Evolutionary conservation across 2,113 vertebrate species (phyloP), one percentile per base, ranked within the genome.

Genomic region (Crotalus horridus): DNA sequence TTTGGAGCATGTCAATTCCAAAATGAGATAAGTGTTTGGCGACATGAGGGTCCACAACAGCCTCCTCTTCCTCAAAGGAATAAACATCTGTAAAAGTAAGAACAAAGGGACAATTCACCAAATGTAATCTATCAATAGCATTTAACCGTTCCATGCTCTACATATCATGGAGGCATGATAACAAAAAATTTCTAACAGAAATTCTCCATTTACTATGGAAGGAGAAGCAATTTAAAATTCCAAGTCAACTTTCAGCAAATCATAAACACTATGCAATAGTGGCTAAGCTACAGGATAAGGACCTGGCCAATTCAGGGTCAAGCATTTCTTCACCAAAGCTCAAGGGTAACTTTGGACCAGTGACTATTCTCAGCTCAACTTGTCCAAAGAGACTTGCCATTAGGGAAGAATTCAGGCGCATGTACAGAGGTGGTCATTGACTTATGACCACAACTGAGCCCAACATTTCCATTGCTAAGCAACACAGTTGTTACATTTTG

Each of bases 31-130:
- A 97, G 95, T 99, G 99, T 85, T 99, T 99, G 86, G 99, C 98
- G 97, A 99, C 98, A 15, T 99, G 98, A 0, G 99, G 99, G 93
- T 99, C 99, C 97, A 98, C 96, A 90, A 99, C 99, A 0, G 99
- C 98, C 94, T 99, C 99, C 95, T 99, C 99, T 97, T 99, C 99
- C 95, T 99, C 99, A 96, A 99, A 99, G 15, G 99, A 99, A 97
- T 99, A 99, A 91, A 99, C 98, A 97, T 99, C 99, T 99, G 95
- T 48, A 96, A 94, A 93, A 87, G n/a, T 26, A 96, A 94, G n/a
- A 95, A 95, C 92, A 93, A 96, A 95, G 88, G 7, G 39, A 54
- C 58, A 39, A 24, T 88, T 93, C 1, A 93, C 15, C 13, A 90
- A 89, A 88, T 6, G 9, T 89, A 87, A 54, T 0, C 88, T 13